A percentile compares a stretch with the other conserved stretches of the same genome.
Conservation (phyloP, 2,113 vertebrate genomes). For the Pholis gunnellus region DNA sequence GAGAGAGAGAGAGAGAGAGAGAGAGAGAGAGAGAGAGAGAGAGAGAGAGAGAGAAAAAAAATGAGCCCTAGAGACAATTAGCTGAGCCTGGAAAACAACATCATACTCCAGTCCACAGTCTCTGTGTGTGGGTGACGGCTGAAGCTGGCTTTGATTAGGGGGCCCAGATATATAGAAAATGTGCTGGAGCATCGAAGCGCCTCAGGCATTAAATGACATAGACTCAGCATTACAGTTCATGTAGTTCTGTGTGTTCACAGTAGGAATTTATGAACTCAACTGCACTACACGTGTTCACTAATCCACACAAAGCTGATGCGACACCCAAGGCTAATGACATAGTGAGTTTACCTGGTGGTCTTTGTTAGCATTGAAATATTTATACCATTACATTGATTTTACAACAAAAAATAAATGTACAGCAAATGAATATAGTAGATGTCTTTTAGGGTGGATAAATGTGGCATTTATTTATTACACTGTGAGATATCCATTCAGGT, state of each 20-base stretch:
- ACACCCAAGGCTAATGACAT: background rate
- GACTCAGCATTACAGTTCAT: constrained; percentile 31
- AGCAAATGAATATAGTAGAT: background rate
- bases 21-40: constrained; percentile 38
- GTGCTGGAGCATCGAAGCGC: constrained; percentile 9
- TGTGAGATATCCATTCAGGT: background rate
- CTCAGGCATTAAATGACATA: constrained; percentile 42
- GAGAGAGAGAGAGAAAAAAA: constrained; percentile 46
- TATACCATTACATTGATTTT: background rate
- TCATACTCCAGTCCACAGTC: constrained; percentile 66
- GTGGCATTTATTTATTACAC: background rate
- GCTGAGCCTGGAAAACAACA: constrained; percentile 82
- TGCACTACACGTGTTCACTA: background rate
- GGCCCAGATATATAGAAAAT: constrained; percentile 53
- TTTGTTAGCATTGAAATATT: background rate
- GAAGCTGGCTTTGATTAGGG: constrained; percentile 70
- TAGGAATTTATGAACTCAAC: background rate
- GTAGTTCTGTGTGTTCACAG: constrained; percentile 9
- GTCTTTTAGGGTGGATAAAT: background rate
- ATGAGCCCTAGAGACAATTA: constrained; percentile 80
- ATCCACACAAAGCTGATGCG: background rate
- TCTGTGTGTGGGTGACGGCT: constrained; percentile 57
- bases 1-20: constrained; percentile 38
- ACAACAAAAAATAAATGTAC: background rate
- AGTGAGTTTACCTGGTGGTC: background rate